Percentiles rank a stretch among this genome's conserved stretches.
phyloP scores from a whole-genome alignment of 2,113 vertebrate species.

The Sinocyclocheilus maitianheensis region DNA sequence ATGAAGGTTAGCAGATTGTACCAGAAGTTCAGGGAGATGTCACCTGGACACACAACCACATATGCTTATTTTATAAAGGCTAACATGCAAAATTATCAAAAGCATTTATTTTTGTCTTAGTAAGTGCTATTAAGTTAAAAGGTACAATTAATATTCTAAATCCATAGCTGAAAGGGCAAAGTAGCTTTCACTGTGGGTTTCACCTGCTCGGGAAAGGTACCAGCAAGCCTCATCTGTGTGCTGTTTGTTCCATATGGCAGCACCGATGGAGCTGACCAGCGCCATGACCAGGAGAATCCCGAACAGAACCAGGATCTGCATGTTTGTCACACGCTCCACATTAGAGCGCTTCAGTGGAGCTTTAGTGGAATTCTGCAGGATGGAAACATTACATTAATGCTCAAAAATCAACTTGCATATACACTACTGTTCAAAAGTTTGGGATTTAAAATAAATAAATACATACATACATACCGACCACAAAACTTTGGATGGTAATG shows the following conservation, averaged over 20 bases:
- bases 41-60: constrained; percentile 73
- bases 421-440: not conserved
- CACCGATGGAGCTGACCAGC: constrained; percentile 93
- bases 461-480: too few species aligned
- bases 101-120: not conserved
- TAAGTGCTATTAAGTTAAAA: not conserved
- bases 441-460: not conserved
- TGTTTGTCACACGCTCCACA: constrained; percentile 95
- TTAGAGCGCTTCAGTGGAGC: constrained; percentile 97
- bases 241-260: constrained; percentile 91
- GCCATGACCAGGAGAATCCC: constrained; percentile 96
- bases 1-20: constrained; percentile 98
- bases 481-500: not conserved
- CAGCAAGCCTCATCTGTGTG: constrained; percentile 86
- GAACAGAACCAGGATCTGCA: constrained; percentile 97
- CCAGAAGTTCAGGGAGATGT: constrained; percentile 91
- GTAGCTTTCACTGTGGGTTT: constrained; percentile 2
- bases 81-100: not conserved
- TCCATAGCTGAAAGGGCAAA: not conserved
- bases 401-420: not conserved
- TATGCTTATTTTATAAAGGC: not conserved
- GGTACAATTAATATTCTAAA: not conserved
- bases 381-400: not conserved
- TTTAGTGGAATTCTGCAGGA: constrained; percentile 93
- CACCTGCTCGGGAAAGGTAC: constrained; percentile 92